phyloP scores from a whole-genome alignment of 2,113 vertebrate species.

The Chaenogobius annularis region DNA sequence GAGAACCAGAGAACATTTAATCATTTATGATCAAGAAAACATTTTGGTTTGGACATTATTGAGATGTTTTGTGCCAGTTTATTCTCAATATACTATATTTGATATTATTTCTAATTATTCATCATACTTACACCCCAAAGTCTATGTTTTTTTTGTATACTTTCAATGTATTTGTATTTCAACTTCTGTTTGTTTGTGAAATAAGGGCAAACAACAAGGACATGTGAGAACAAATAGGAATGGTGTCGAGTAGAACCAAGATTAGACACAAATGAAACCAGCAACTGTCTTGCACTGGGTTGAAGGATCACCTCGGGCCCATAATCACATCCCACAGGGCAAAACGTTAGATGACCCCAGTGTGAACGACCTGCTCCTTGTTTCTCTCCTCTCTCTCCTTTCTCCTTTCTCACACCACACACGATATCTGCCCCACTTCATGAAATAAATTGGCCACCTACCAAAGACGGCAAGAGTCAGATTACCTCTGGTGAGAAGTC shows the following conservation, averaged over 20 bases:
- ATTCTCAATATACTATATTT: too few species aligned
- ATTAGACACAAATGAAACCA: conserved; percentile 29
- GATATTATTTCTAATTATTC: too few species aligned
- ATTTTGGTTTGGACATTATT: too few species aligned
- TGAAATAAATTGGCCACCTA: conserved; percentile 71
- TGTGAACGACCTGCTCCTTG: conserved; percentile 69
- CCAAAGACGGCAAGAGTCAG: conserved; percentile 63
- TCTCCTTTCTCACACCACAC: conserved; percentile 33
- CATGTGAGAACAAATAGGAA: conserved; percentile 34
- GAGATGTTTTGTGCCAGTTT: too few species aligned
- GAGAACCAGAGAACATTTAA: too few species aligned
- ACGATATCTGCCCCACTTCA: conserved; percentile 63
- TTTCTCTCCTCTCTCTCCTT: conserved; percentile 62
- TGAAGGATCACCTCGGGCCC: conserved; percentile 75
- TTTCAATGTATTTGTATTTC: too few species aligned
- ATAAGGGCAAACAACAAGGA: neutral
- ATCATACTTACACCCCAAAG: too few species aligned
- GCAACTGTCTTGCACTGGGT: conserved; percentile 62
- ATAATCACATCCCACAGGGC: conserved; percentile 76
- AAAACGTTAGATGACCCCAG: conserved; percentile 59
- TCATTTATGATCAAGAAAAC: too few species aligned
- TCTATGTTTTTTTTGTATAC: too few species aligned
- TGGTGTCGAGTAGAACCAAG: conserved; percentile 23
- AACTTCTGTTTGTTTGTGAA: too few species aligned
- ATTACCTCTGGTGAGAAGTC: conserved; percentile 67